Conservation (phyloP, 2,888 invertebrate genomes). For the Oscheius sp. region DNA sequence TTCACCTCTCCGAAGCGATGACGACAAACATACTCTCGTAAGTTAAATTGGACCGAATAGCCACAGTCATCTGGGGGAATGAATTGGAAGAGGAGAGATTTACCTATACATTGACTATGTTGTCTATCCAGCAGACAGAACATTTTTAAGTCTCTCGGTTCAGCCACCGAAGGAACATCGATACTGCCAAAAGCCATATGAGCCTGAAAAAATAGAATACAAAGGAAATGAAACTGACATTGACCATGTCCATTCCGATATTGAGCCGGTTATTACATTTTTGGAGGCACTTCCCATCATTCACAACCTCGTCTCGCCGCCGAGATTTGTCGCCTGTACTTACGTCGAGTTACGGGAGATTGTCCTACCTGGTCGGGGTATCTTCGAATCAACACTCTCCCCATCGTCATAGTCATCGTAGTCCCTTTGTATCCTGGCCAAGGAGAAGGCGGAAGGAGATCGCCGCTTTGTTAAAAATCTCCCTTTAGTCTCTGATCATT, state of each 20-base stretch:
- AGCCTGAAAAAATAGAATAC: constrained; percentile 47
- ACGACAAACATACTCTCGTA: constrained; percentile 67
- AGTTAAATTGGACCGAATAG: constrained; percentile 69
- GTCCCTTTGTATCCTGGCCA: constrained; percentile 50
- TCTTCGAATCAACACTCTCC: constrained; percentile 12
- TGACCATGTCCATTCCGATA: constrained; percentile 69
- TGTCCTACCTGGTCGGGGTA: background rate
- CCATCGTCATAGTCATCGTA: constrained; percentile 45
- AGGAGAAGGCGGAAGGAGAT: constrained; percentile 46
- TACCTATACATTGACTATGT: constrained; percentile 56
- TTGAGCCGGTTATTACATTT: constrained; percentile 65
- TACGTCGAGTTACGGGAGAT: background rate
- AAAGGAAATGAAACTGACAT: constrained; percentile 47
- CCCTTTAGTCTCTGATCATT: constrained; percentile 9
- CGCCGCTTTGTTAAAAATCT: constrained; percentile 38
- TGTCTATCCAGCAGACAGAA: constrained; percentile 67
- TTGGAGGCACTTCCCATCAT: constrained; percentile 65
- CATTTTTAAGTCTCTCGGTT: constrained; percentile 59
- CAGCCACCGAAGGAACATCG: constrained; percentile 68
- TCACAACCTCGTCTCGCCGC: constrained; percentile 55
- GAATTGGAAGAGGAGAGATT: too few relatives aligned
- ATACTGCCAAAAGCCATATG: constrained; percentile 69
- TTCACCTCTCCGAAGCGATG: constrained; percentile 57
- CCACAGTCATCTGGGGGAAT: constrained; percentile 59
- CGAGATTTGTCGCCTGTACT: constrained; percentile 13